These are phyloP conservation scores for Allacma fusca DNA, from an alignment of 2,888 invertebrate species.

Conservation along the genomic window DNA sequence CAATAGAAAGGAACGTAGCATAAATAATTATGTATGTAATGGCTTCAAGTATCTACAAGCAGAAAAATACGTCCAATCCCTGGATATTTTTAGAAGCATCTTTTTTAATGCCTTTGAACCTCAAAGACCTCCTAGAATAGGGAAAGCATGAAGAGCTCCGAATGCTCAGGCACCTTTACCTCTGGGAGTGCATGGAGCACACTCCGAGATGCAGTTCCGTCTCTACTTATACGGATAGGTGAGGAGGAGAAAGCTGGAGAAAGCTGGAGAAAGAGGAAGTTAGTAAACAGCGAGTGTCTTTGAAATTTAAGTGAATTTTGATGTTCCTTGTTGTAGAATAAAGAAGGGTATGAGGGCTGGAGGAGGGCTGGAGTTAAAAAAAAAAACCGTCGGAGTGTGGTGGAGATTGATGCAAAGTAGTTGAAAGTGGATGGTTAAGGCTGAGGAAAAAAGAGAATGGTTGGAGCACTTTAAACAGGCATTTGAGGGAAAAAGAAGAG, in stretches of 20 bases:
- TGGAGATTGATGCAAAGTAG: conserved; percentile 2
- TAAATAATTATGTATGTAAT: too few relatives aligned
- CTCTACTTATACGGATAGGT: too few relatives aligned
- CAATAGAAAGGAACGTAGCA: not conserved
- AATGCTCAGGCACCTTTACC: too few relatives aligned
- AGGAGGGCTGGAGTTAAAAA: not conserved
- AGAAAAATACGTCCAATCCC: too few relatives aligned
- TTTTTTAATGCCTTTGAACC: too few relatives aligned
- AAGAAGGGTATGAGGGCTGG: too few relatives aligned
- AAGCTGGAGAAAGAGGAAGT: not conserved
- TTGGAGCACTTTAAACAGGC: conserved; percentile 1
- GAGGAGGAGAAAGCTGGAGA: conserved; percentile 5
- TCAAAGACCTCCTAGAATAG: too few relatives aligned
- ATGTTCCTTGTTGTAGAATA: conserved; percentile 8
- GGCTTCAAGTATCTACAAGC: too few relatives aligned
- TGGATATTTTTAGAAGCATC: too few relatives aligned
- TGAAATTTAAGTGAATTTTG: conserved; percentile 27
- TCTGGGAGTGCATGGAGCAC: too few relatives aligned
- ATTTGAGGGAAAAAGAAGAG: not conserved
- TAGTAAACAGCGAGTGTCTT: not conserved
- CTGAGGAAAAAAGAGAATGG: not conserved
- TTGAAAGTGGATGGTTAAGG: conserved; percentile 7
- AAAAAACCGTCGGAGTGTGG: not conserved
- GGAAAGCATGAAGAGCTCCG: too few relatives aligned
- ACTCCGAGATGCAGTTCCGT: too few relatives aligned